Percentiles rank a stretch among this genome's conserved stretches.
Evolutionary conservation across 2,113 vertebrate species (phyloP).

Genomic region (Bungarus multicinctus): DNA sequence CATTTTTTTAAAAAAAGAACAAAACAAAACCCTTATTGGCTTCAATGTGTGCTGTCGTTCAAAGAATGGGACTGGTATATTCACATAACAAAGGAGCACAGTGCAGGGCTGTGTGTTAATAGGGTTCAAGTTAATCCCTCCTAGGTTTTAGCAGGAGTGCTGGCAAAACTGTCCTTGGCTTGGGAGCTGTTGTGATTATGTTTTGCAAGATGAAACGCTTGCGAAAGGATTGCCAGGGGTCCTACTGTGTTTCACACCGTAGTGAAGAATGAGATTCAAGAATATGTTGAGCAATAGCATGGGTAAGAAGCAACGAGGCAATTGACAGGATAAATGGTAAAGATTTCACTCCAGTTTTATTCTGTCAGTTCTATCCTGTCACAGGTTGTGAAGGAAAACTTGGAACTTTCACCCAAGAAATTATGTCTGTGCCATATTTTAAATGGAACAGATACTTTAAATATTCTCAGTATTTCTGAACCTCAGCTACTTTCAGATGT

Average conservation of each 20-base stretch:
- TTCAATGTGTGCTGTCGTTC: neutral
- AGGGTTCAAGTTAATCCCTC: conserved; percentile 60
- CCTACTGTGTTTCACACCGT: conserved; percentile 50
- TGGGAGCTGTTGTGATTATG: conserved; percentile 16
- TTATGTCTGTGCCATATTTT: neutral
- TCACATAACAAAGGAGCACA: conserved; percentile 40
- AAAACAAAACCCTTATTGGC: conserved; percentile 31
- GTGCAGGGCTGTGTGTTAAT: conserved; percentile 54
- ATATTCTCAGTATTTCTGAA: neutral
- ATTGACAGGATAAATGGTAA: neutral
- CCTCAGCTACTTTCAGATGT: neutral
- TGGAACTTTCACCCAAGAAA: neutral
- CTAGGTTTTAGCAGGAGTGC: conserved; percentile 33
- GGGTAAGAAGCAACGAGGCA: neutral
- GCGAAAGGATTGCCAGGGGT: conserved; percentile 38
- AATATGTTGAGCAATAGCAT: conserved; percentile 33
- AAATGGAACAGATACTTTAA: neutral
- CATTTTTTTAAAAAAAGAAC: conserved; percentile 21
- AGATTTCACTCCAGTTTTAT: neutral
- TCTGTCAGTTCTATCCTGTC: neutral
- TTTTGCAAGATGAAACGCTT: conserved; percentile 21
- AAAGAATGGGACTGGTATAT: conserved; percentile 2
- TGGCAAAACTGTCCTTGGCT: conserved; percentile 44
- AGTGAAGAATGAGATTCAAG: conserved; percentile 44
- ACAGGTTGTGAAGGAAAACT: neutral